These are phyloP conservation scores for Fragum whitleyi DNA, from an alignment of 2,888 invertebrate species.

Conservation along the genomic window DNA sequence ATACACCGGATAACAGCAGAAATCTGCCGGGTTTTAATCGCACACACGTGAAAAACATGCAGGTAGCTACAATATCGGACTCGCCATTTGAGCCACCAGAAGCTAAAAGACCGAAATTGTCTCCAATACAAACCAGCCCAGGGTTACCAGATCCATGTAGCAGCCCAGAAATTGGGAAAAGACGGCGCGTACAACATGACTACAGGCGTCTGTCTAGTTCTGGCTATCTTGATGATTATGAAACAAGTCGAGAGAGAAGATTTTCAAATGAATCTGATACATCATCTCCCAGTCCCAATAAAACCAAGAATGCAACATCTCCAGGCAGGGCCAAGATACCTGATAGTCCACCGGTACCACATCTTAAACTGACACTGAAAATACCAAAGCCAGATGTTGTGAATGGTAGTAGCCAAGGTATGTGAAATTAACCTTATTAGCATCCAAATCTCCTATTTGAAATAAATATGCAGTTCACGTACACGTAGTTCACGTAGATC, in stretches of 20 bases:
- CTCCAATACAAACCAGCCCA: constrained; percentile 54
- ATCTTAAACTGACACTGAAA: constrained; percentile 67
- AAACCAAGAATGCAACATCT: constrained; percentile 54
- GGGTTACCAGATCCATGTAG: constrained; percentile 64
- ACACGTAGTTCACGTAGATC: too few relatives aligned
- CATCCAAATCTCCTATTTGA: too few relatives aligned
- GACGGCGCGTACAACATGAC: constrained; percentile 83
- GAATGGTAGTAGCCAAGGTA: not conserved
- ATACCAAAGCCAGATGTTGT: constrained; percentile 56
- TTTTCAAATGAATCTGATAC: constrained; percentile 78
- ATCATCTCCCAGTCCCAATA: constrained; percentile 67
- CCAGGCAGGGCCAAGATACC: constrained; percentile 58
- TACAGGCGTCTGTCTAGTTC: constrained; percentile 84
- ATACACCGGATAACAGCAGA: constrained; percentile 66
- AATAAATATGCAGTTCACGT: too few relatives aligned
- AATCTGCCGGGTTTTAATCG: constrained; percentile 74
- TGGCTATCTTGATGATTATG: constrained; percentile 84
- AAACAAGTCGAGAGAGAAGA: constrained; percentile 74
- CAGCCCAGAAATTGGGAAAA: constrained; percentile 80
- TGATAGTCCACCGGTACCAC: constrained; percentile 60
- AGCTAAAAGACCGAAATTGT: constrained; percentile 70
- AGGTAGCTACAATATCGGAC: constrained; percentile 28
- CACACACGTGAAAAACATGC: constrained; percentile 29
- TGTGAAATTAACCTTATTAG: not conserved
- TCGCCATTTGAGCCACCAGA: constrained; percentile 63